Evolutionary conservation across 2,113 vertebrate genomes (phyloP), one percentile per base, ranked within the genome.

Genomic region (Scopus umbretta): DNA sequence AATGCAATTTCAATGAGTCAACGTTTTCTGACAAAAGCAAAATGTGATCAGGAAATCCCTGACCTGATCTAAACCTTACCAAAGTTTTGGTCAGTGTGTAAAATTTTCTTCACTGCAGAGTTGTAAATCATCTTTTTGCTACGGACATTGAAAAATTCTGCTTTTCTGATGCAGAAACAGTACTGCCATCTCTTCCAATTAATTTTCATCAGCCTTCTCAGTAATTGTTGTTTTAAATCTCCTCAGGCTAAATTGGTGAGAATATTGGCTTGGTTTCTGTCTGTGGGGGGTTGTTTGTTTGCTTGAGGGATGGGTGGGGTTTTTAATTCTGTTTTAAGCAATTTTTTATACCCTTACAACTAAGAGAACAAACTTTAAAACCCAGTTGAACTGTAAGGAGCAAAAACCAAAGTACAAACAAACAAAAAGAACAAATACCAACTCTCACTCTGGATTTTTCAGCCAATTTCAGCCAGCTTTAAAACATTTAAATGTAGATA

Each of bases 41-140:
- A 92, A 84, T 67, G n/a, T 25, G 38, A 55, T 79, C 47, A 84
- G 47, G 65, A 92, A 91, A 87, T 92, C 80, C 80, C 89, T 97
- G 86, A 94, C 76, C 70, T 89, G 52, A 79, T 84, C 50, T 88
- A 91, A 96, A 80, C 83, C 68, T 71, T 86, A 66, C 38, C 17
- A 52, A 34, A 55, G 40, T 61, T 85, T 75, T 80, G 84, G 68
- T 53, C 40, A 30, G 15, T 61, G 56, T 70, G 20, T 74, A 71
- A 71, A 71, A 84, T 86, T 76, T 72, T 75, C 80, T 81, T 85
- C 43, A 32, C 45, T 42, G 53, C 65, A 58, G 86, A 80, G 76
- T 75, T 87, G 72, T 91, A 94, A 93, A 94, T 91, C 62, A 81
- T 81, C 7, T 17, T 85, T 87, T 89, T 92, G 52, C 50, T 72